Conservation (phyloP, 2,888 invertebrate genomes). For the Pyrgus malvae region DNA sequence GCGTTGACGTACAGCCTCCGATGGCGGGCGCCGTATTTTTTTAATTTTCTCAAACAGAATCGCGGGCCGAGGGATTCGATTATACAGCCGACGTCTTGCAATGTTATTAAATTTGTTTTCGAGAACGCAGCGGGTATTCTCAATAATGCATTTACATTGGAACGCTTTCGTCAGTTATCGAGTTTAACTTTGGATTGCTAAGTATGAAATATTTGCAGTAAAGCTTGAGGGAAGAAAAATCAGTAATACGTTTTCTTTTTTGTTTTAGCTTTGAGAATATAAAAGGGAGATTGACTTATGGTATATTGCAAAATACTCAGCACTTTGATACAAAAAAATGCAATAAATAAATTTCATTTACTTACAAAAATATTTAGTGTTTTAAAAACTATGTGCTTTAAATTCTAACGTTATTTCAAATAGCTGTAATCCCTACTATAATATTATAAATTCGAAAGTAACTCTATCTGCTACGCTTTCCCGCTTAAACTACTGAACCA, state of each 20-base stretch:
- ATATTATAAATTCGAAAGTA: no score
- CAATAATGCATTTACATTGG: conserved; percentile 42
- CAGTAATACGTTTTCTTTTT: conserved; percentile 3
- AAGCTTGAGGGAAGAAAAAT: neutral
- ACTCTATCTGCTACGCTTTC: no score
- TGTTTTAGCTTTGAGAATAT: no score
- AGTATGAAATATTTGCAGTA: neutral
- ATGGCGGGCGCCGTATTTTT: conserved; percentile 65
- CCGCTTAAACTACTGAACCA: no score
- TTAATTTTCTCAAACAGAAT: conserved; percentile 77
- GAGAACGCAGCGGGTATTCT: conserved; percentile 45
- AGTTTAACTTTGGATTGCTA: conserved; percentile 1
- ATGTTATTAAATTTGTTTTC: conserved; percentile 66
- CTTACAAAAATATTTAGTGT: no score
- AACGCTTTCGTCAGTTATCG: conserved; percentile 14
- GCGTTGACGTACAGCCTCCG: conserved; percentile 66
- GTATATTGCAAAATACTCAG: no score
- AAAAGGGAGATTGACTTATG: no score
- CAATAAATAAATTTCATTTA: no score
- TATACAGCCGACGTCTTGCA: conserved; percentile 57
- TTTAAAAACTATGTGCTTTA: no score
- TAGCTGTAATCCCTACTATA: no score
- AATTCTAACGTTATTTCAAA: no score
- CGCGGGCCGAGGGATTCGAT: conserved; percentile 64
- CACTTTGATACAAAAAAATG: no score